phyloP scores from a whole-genome alignment of 2,797 vertebrate species.

The Numenius phaeopus region DNA sequence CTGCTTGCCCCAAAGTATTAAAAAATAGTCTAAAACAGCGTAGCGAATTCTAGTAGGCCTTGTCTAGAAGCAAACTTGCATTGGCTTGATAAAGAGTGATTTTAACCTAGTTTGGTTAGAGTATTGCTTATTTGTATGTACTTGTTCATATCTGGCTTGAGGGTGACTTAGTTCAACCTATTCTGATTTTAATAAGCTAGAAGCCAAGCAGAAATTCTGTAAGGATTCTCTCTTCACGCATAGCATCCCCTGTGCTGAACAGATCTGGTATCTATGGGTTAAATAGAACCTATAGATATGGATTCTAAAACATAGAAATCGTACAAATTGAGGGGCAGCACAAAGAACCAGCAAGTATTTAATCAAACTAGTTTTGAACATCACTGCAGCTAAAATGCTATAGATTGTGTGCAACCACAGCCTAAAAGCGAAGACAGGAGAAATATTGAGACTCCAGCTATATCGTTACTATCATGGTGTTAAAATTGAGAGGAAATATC shows the following conservation, averaged over 20 bases:
- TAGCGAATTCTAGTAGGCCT: background rate
- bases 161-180: slow-evolving; percentile 10
- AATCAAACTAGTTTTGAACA: background rate
- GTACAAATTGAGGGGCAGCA: background rate
- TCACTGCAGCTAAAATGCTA: background rate
- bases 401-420: background rate
- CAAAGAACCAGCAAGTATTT: background rate
- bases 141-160: background rate
- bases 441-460: background rate
- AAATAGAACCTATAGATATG: background rate
- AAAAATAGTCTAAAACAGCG: background rate
- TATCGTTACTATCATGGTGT: background rate
- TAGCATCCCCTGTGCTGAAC: background rate
- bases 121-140: background rate
- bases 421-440: background rate
- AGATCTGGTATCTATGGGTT: background rate
- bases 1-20: slow-evolving; percentile 25
- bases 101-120: background rate
- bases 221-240: background rate
- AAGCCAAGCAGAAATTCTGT: background rate
- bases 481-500: background rate
- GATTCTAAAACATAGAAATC: background rate
- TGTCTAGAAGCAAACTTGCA: background rate
- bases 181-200: background rate
- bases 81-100: background rate